Base-by-base conservation (phyloP, 2,888 invertebrate genomes). In the Conchocele bisecta region DNA sequence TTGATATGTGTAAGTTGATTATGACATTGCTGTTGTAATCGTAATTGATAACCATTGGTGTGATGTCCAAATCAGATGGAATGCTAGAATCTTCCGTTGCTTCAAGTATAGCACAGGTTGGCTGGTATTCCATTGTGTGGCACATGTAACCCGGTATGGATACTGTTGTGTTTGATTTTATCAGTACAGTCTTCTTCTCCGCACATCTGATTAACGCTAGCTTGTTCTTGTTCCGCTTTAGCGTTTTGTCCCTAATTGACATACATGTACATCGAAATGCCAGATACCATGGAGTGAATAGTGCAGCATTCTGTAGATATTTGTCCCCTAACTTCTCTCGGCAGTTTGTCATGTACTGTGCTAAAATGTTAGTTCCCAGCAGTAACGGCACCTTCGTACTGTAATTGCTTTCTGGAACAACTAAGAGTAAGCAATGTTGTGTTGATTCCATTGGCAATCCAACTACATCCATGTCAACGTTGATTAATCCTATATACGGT, bases 191-290 rank as follows among this genome's bases (percentile, higher is more conserved):
- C 6, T 41, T 4, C n/a, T 37, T 33, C 15, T 50, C 44, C 15
- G 72, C 66, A 31, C 39, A 51, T 20, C 39, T 51, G 26, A 72
- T 46, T 24, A 63, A 28, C 6, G 44, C 58, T 28, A 61, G 6
- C 20, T 44, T 48, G 28, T 64, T 46, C 9, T 60, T 60, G 26
- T 41, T 57, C 20, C 29, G 46, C 2, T 44, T 20, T 1, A 67
- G 41, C 29, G 61, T 54, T 26, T 57, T 67, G 17, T 72, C 63
- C 11, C 58, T 39, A 1, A 63, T 20, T 1, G 35, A n/a, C 13
- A 72, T 20, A 41, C 50, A 46, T n/a, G n/a, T n/a, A n/a, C n/a
- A n/a, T 50, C 66, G 33, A 44, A 72, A 66, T 6, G 72, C 26
- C n/a, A 65, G 35, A 41, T 71, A 71, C 65, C 71, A 60, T 13